phyloP scores from a whole-genome alignment of 1,140 invertebrate species.

The Halictus rubicundus region DNA sequence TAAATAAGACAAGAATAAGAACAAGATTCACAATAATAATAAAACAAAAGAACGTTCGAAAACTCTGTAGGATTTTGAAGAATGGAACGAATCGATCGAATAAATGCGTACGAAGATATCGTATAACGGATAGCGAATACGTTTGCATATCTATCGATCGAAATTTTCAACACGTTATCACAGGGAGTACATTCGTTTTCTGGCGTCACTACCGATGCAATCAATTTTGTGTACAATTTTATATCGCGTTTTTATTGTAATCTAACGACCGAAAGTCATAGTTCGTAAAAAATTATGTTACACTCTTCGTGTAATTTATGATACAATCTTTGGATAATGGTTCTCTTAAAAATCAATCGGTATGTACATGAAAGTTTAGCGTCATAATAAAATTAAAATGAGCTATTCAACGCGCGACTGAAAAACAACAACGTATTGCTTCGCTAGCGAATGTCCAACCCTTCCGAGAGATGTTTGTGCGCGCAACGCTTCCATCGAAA shows the following conservation, averaged over 20 bases:
- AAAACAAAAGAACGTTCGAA: background rate
- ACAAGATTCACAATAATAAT: too few relatives aligned
- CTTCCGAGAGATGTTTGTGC: background rate
- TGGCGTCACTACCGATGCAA: background rate
- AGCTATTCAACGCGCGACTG: constrained; percentile 1
- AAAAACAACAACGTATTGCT: constrained; percentile 9
- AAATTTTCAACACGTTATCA: background rate
- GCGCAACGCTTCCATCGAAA: background rate
- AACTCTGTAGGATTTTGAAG: background rate
- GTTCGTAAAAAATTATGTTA: constrained; percentile 43
- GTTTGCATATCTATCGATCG: background rate
- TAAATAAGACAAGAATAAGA: too few relatives aligned
- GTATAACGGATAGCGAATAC: constrained; percentile 2
- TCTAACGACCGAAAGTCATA: constrained; percentile 27
- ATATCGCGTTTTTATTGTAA: background rate
- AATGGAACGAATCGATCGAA: constrained; percentile 10
- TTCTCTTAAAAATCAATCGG: constrained; percentile 33
- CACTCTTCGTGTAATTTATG: constrained; percentile 31
- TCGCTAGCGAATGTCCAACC: background rate
- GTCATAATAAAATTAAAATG: constrained; percentile 12
- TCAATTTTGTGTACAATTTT: constrained; percentile 24
- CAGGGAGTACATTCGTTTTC: constrained; percentile 23
- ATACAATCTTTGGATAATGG: constrained; percentile 46
- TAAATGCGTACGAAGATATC: constrained; percentile 12
- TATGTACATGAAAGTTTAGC: constrained; percentile 25